A percentile compares a stretch with the other conserved stretches of the same genome.
Conservation (phyloP, 2,113 vertebrate genomes). For the Sceloporus undulatus region DNA sequence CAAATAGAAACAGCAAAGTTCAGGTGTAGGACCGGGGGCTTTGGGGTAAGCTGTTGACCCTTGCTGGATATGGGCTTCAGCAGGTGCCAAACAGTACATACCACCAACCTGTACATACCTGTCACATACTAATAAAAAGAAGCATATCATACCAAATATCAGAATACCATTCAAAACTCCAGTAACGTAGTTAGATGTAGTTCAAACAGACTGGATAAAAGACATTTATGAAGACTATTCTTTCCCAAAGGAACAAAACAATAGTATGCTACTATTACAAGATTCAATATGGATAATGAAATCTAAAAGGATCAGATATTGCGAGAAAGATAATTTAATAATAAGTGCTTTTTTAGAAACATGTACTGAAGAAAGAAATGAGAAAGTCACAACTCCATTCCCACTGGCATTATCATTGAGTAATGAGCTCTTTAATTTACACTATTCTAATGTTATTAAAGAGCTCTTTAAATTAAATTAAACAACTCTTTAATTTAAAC, state of each 20-base stretch:
- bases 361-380: neutral
- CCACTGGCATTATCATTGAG: neutral
- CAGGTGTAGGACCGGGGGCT: neutral
- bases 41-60: too few species aligned
- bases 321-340: neutral
- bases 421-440: neutral
- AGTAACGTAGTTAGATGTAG: neutral
- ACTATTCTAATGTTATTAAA: neutral
- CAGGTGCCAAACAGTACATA: neutral
- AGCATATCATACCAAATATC: neutral
- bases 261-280: neutral
- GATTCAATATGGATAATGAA: neutral
- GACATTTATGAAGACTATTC: neutral
- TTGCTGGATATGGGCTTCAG: neutral
- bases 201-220: neutral
- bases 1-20: neutral
- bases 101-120: neutral
- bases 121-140: neutral
- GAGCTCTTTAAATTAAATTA: neutral
- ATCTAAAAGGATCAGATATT: conserved; percentile 1
- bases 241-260: neutral
- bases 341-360: neutral
- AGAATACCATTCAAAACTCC: neutral
- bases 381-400: neutral
- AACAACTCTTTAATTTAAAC: neutral